Percentiles rank a stretch among this genome's conserved stretches.
phyloP scores from a whole-genome alignment of 2,797 vertebrate species.

The Onychomys leucogaster region DNA sequence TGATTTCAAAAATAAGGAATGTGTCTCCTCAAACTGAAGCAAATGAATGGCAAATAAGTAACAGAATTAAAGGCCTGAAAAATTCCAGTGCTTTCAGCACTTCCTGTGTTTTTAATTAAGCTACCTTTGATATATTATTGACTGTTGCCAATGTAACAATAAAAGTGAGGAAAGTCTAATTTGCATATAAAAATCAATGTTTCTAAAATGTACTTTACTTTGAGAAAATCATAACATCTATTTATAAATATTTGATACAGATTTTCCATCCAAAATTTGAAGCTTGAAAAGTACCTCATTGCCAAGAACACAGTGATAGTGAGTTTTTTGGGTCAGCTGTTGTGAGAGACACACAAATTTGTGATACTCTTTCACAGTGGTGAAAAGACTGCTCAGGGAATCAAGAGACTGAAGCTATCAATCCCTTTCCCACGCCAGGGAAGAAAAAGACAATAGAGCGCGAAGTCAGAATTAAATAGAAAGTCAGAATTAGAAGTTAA shows the following conservation, averaged over 20 bases:
- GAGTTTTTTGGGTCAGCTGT: not conserved
- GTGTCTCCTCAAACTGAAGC: conserved; percentile 44
- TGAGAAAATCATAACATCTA: conserved; percentile 32
- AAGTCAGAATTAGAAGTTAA: not conserved
- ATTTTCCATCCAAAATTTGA: conserved; percentile 35
- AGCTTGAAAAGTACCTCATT: not conserved
- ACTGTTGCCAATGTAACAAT: conserved; percentile 54
- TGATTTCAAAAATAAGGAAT: conserved; percentile 43
- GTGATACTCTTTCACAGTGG: not conserved
- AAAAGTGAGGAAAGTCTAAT: conserved; percentile 45
- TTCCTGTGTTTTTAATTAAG: conserved; percentile 64
- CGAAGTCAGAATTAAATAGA: not conserved
- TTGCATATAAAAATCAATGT: conserved; percentile 41
- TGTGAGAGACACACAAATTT: not conserved
- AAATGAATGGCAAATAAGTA: conserved; percentile 38
- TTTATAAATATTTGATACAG: conserved; percentile 38
- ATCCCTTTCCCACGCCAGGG: not conserved
- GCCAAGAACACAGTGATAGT: not conserved
- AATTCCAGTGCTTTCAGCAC: conserved; percentile 19
- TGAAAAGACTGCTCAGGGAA: not conserved
- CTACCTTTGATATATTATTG: conserved; percentile 35
- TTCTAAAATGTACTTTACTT: conserved; percentile 25
- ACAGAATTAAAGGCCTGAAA: conserved; percentile 40
- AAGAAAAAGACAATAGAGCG: not conserved
- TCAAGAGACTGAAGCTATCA: not conserved